Percentiles rank a stretch among this genome's conserved stretches.
These are phyloP conservation scores for Anodontia alba DNA, from an alignment of 2,888 invertebrate species.

Conservation along the genomic window DNA sequence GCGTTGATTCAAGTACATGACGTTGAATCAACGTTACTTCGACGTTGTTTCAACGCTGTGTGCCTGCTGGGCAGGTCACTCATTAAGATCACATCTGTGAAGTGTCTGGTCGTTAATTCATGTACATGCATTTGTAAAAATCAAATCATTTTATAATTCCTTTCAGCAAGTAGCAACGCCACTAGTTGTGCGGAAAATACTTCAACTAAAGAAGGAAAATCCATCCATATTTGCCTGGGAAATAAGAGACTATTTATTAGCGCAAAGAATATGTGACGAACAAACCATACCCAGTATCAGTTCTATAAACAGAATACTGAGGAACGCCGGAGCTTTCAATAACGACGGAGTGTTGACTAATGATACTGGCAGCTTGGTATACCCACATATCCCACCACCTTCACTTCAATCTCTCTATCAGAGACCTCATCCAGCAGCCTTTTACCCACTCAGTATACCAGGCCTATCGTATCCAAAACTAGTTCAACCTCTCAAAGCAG, in stretches of 20 bases:
- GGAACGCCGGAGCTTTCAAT: conserved; percentile 84
- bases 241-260: conserved; percentile 94
- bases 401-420: conserved; percentile 56
- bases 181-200: conserved; percentile 96
- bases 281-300: conserved; percentile 94
- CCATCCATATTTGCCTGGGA: conserved; percentile 99
- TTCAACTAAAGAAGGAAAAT: conserved; percentile 96
- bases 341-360: conserved; percentile 56
- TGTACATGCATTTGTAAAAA: too few relatives aligned
- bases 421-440: conserved; percentile 51
- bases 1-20: too few relatives aligned
- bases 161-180: conserved; percentile 94
- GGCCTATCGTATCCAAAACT: conserved; percentile 79
- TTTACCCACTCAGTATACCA: conserved; percentile 71
- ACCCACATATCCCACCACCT: conserved; percentile 54
- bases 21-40: too few relatives aligned
- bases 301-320: conserved; percentile 96
- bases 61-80: too few relatives aligned
- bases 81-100: too few relatives aligned
- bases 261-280: conserved; percentile 94
- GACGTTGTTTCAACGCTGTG: too few relatives aligned
- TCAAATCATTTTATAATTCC: too few relatives aligned
- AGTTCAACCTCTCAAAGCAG: conserved; percentile 68
- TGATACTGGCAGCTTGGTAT: conserved; percentile 49
- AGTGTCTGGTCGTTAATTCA: too few relatives aligned